A percentile compares a stretch with the other conserved stretches of the same genome.
phyloP scores from a whole-genome alignment of 2,113 vertebrate genomes.

The Labrus mixtus region DNA sequence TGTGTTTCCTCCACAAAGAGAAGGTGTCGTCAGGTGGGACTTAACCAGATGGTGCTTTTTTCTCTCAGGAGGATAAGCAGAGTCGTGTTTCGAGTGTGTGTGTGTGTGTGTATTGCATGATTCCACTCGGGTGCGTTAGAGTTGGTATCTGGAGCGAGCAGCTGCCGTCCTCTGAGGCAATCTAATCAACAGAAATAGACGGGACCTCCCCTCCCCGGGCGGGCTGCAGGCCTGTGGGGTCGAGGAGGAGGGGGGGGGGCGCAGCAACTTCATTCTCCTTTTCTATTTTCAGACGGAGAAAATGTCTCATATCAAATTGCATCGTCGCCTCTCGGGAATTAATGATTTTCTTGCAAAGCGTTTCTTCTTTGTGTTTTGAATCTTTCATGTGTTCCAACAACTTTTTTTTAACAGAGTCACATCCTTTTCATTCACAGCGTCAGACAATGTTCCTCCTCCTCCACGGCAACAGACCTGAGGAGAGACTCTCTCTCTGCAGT shows the following conservation, averaged over 20 bases:
- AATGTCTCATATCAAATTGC: slow-evolving; percentile 5
- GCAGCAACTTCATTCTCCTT: slow-evolving; percentile 15
- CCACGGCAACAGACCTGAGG: slow-evolving; percentile 24
- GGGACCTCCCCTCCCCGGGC: slow-evolving; percentile 4
- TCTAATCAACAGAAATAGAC: slow-evolving; percentile 75
- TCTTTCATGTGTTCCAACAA: background rate
- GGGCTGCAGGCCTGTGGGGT: slow-evolving; percentile 6
- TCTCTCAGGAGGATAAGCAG: slow-evolving; percentile 42
- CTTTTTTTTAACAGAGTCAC: no score
- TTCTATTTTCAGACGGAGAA: background rate
- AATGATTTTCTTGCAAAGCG: background rate
- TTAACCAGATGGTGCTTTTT: slow-evolving; percentile 26
- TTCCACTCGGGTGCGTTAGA: slow-evolving; percentile 8
- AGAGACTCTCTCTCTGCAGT: slow-evolving; percentile 30
- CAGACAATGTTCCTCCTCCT: slow-evolving; percentile 37
- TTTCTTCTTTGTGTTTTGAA: background rate
- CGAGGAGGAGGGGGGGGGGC: slow-evolving; percentile 58
- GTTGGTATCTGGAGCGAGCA: slow-evolving; percentile 66
- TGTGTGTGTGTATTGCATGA: slow-evolving; percentile 12
- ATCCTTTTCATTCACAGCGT: background rate
- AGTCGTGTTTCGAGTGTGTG: slow-evolving; percentile 19
- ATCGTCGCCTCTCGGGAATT: background rate
- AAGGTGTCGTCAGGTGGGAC: slow-evolving; percentile 16
- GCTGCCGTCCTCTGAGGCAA: slow-evolving; percentile 67
- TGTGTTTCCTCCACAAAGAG: slow-evolving; percentile 31